Percentiles rank a stretch among this genome's conserved stretches.
Evolutionary conservation across 2,797 vertebrate genomes (phyloP).

Genomic region (Morelia viridis): DNA sequence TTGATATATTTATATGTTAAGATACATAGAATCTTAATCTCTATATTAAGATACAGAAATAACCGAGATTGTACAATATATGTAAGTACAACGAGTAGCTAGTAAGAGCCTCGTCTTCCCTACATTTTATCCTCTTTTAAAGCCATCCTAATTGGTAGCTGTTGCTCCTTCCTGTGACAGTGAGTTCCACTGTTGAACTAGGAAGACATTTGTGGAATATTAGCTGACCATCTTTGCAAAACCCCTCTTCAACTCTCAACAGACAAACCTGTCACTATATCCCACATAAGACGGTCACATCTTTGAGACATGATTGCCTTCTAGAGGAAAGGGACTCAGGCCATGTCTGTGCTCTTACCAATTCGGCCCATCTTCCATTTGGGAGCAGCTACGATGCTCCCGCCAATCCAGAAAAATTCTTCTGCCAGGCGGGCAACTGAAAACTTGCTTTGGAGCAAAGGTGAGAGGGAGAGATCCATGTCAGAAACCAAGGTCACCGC

Average conservation of each 20-base stretch:
- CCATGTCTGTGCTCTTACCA: slow-evolving; percentile 78
- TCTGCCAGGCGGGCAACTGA: slow-evolving; percentile 74
- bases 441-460: slow-evolving; percentile 65
- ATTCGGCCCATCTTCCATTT: slow-evolving; percentile 83
- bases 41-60: not conserved
- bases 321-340: not conserved
- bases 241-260: not conserved
- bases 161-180: not conserved
- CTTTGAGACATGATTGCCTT: not conserved
- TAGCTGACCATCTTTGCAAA: not conserved
- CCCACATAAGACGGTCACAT: not conserved
- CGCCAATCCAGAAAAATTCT: slow-evolving; percentile 85
- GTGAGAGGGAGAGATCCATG: slow-evolving; percentile 65
- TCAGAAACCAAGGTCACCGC: slow-evolving; percentile 18
- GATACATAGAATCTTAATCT: not conserved
- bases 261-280: slow-evolving; percentile 13
- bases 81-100: not conserved
- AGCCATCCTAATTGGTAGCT: not conserved
- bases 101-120: not conserved
- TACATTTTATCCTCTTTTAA: not conserved
- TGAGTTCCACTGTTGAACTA: not conserved
- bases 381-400: slow-evolving; percentile 76
- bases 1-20: not conserved
- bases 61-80: not conserved
- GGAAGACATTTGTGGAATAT: not conserved